Evolutionary conservation across 2,797 vertebrate species (phyloP).

Genomic region (Microchirus variegatus): DNA sequence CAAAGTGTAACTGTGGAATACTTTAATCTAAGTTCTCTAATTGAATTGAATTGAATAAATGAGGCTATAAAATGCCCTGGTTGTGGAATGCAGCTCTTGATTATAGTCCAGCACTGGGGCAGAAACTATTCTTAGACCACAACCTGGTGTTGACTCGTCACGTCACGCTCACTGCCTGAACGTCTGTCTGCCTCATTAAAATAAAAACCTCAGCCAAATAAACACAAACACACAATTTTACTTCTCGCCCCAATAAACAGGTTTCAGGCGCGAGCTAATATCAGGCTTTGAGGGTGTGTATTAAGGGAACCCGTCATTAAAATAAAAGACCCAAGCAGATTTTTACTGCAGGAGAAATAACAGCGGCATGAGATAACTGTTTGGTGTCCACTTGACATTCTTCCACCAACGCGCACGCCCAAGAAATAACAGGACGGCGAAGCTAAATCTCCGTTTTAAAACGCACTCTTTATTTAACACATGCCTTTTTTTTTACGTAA

Average conservation of each 20-base stretch:
- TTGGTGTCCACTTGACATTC: conserved; percentile 78
- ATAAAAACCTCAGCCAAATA: conserved; percentile 43
- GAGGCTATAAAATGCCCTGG: conserved; percentile 58
- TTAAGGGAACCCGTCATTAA: conserved; percentile 56
- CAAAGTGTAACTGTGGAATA: too few species aligned
- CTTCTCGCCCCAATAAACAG: conserved; percentile 71
- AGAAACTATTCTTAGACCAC: conserved; percentile 68
- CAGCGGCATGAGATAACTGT: conserved; percentile 79
- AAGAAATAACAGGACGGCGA: conserved; percentile 65
- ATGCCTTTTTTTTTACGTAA: conserved; percentile 55
- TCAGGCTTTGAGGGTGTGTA: conserved; percentile 56
- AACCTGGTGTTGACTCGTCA: conserved; percentile 32
- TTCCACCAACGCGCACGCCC: conserved; percentile 58
- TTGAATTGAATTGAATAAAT: conserved; percentile 26
- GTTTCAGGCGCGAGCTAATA: conserved; percentile 46
- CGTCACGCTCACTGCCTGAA: conserved; percentile 17
- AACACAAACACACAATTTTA: conserved; percentile 29
- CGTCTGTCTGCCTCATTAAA: conserved; percentile 53
- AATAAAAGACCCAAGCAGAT: too few species aligned
- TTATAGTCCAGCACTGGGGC: conserved; percentile 44
- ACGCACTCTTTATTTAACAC: conserved; percentile 53
- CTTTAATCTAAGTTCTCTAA: too few species aligned
- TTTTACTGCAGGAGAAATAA: conserved; percentile 75
- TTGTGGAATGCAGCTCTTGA: conserved; percentile 55
- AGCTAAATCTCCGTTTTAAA: conserved; percentile 55